Evolutionary conservation across 2,888 invertebrate species (phyloP).

Genomic region (Apoda limacodes): DNA sequence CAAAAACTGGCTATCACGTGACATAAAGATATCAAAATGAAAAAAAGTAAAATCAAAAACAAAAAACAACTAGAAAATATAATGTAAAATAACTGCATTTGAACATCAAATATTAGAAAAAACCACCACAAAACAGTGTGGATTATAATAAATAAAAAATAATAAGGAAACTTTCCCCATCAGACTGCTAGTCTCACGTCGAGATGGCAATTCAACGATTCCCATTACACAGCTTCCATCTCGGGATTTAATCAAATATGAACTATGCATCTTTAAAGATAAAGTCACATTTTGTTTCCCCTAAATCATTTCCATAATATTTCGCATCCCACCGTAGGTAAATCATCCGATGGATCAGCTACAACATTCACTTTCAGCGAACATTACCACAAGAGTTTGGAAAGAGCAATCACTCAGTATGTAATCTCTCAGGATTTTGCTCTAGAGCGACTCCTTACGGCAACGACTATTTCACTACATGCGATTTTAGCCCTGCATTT

Average conservation of each 20-base stretch:
- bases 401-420: conserved; percentile 64
- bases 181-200: conserved; percentile 40
- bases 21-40: no score
- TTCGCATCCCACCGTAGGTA: conserved; percentile 36
- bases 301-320: no score
- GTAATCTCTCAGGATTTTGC: conserved; percentile 66
- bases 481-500: no score
- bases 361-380: conserved; percentile 49
- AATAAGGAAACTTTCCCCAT: conserved; percentile 67
- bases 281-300: no score
- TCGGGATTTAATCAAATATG: no score
- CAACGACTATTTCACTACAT: no score
- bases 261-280: no score
- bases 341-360: conserved; percentile 45
- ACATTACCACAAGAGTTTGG: conserved; percentile 47
- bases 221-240: conserved; percentile 24
- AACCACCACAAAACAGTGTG: conserved; percentile 38
- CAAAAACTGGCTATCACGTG: no score
- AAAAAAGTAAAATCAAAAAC: no score
- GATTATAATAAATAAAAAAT: conserved; percentile 63
- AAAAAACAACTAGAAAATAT: no score
- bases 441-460: conserved; percentile 24
- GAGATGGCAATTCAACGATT: conserved; percentile 41
- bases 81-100: no score
- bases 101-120: no score